Base-by-base conservation (phyloP, 2,797 vertebrate species). In the Syngnathus acus region DNA sequence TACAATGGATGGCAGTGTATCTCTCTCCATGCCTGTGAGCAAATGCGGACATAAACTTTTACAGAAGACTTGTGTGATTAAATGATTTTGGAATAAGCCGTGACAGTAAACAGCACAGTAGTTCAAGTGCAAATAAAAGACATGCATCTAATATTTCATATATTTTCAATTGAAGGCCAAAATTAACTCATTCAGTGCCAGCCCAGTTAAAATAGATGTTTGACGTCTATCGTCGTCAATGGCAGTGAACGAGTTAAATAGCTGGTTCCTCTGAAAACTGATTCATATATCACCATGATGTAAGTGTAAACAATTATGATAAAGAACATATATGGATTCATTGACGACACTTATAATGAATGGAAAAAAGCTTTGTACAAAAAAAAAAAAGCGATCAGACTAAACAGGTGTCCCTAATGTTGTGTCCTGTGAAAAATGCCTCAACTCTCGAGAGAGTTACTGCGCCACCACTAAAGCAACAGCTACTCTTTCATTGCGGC, bases 1-100 rank as follows among this genome's bases (percentile, higher is more conserved):
- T 50, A 54, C 54, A 57, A 57, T 37, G 10, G 39, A 43, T 61
- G 14, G 26, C 59, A 61, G 59, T 61, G 58, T 61, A 11, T 39
- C n/a, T 32, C 38, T 37, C 14, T 6, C 13, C 5, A 6, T 32
- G 54, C 54, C n/a, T 37, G 26, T 8, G 7, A 37, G 54, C 54
- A 13, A 57, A 40, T 7, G 10, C 17, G 16, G 7, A 60, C 37
- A 39, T n/a, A n/a, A 39, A 39, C 17, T 60, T 60, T 60, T 8
- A 60, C 58, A n/a, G 1, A 4, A 5, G 14, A 16, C 1, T 32
- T 32, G 23, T 8, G 54, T 57, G 54, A 57, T 57, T 16, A 37
- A 57, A 55, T 55, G 11, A 32, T 55, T 55, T 55, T 13, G 32
- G 57, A 59, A 17, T 39, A 37, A 60, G 19, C 58, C 3, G 37